Evolutionary conservation across 2,888 invertebrate species (phyloP), one percentile per base, ranked within the genome.

Genomic region (Mythimna pallens): DNA sequence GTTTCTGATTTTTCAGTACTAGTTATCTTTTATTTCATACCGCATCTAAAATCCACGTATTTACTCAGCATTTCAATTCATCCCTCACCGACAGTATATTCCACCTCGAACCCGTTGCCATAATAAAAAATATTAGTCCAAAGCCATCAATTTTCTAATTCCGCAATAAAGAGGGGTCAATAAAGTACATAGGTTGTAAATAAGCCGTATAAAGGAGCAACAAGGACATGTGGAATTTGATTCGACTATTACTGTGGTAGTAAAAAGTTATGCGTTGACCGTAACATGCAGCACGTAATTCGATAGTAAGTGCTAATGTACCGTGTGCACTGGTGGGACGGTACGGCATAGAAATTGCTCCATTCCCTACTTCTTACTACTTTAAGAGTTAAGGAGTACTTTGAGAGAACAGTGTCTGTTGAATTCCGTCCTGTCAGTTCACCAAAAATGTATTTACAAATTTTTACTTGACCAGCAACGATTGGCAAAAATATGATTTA

Each of bases 181-280:
- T 86, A 82, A 87, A 86, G 66, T 62, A 70, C 76, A 66, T 22
- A 52, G 80, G 85, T 64, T 86, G 84, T 86, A 84, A 84, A 87
- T 82, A 86, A 82, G 78, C 70, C 36, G 64, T 83, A 81, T 78
- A 79, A 81, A 80, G 86, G 80, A 86, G 87, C 84, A 85, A 90
- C 88, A 89, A 88, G 89, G 90, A 89, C 87, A 84, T 83, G 83
- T 82, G 85, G 88, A 86, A 89, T 92, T 90, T 90, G 92, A 86
- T 82, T 86, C 77, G 90, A 82, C 89, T 89, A 92, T 93, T 89
- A 86, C 88, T 73, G 84, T 73, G 79, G 85, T 90, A 90, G 89
- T 94, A 93, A 94, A 94, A 93, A 85, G 92, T 92, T 90, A 93
- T 91, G 91, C 90, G 88, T 83, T 71, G 84, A 80, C 87, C 84